Evolutionary conservation across 2,888 invertebrate genomes (phyloP), one percentile per base, ranked within the genome.

Genomic region (Hyppa rectilinea): DNA sequence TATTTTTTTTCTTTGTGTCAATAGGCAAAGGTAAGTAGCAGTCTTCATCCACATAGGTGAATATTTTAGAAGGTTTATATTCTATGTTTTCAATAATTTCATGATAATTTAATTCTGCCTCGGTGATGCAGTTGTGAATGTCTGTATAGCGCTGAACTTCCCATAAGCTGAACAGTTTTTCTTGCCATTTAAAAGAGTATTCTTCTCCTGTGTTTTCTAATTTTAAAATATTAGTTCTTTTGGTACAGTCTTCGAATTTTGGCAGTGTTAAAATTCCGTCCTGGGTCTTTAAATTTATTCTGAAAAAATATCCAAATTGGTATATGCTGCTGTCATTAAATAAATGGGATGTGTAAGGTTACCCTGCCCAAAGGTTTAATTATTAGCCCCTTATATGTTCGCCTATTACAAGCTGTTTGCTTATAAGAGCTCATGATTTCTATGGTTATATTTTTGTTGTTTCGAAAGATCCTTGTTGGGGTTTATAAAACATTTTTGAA

Each of bases 171-270:
- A 97, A 97, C 1, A 96, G 90, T 92, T 98, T 98, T 87, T 98
- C 96, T 89, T 98, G 98, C 98, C 98, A 98, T 80, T 91, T 90
- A 78, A 98, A 97, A 52, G 80, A 87, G 70, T 93, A 89, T 80
- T 94, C 93, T 68, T 93, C 89, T 2, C 85, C 75, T 29, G 82
- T 87, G 2, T 85, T 84, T 71, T 90, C 88, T 38, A 90, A 75
- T 52, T 88, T 87, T 7, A 89, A 75, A 59, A 80, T 83, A 26
- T 88, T 84, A 2, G 90, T 77, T 61, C 87, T 84, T 29, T 86
- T 87, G 36, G 87, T 83, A 65, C 91, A 94, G 60, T 94, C 92
- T 79, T 94, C 93, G 69, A 92, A 94, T 80, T 92, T 94, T 23
- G 96, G 95, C 23, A 96, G 78, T 4, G 88, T 88, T 71, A 93